Conservation (phyloP, 2,113 vertebrate species). For the Ascaphus truei region DNA sequence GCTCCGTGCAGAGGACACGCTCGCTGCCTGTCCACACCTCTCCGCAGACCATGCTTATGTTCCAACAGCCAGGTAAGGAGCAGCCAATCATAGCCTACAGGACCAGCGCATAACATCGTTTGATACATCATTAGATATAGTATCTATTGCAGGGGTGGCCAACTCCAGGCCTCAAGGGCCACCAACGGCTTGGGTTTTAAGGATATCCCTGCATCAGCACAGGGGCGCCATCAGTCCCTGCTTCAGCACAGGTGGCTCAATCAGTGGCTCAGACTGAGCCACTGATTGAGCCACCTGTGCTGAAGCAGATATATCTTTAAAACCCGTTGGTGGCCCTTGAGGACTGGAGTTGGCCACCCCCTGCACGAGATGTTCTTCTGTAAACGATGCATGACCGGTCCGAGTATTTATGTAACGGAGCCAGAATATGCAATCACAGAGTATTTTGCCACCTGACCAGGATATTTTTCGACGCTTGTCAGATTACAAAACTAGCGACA, state of each 20-base stretch:
- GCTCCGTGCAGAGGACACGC: constrained; percentile 93
- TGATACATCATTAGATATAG: constrained; percentile 18
- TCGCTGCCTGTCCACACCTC: constrained; percentile 92
- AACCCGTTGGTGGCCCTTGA: too few relatives aligned
- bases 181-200: too few relatives aligned
- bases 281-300: too few relatives aligned
- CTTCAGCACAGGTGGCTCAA: too few relatives aligned
- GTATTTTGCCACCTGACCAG: background rate
- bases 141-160: too few relatives aligned
- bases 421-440: constrained; percentile 35
- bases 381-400: constrained; percentile 22
- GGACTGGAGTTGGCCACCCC: too few relatives aligned
- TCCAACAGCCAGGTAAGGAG: constrained; percentile 84
- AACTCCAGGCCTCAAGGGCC: too few relatives aligned
- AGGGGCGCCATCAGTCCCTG: too few relatives aligned
- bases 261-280: too few relatives aligned
- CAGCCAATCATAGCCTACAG: background rate
- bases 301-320: too few relatives aligned
- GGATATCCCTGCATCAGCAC: too few relatives aligned
- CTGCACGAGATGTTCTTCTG: constrained; percentile 33
- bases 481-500: constrained; percentile 28
- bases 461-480: constrained; percentile 24
- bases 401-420: too few relatives aligned
- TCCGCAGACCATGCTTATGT: constrained; percentile 90
- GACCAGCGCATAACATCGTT: constrained; percentile 31